A percentile compares a stretch with the other conserved stretches of the same genome.
Conservation (phyloP, 2,113 vertebrate genomes). For the Chelonoidis abingdonii region DNA sequence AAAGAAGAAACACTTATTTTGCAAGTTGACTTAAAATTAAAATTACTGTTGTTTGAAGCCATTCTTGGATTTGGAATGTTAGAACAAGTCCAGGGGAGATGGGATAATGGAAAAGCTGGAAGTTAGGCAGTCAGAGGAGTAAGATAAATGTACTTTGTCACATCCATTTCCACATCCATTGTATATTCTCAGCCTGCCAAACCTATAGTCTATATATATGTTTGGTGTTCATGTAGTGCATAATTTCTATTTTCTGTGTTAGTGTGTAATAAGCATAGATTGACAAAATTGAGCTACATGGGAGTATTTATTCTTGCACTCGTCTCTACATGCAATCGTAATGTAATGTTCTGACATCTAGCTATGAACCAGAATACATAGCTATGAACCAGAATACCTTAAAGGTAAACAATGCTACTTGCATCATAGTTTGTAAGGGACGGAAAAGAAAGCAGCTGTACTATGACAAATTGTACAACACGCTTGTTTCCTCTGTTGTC, state of each 20-base stretch:
- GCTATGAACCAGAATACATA: conserved; percentile 48
- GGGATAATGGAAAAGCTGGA: neutral
- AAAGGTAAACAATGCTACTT: neutral
- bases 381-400: conserved; percentile 38
- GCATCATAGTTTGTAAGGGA: conserved; percentile 4
- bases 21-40: neutral
- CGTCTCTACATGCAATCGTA: conserved; percentile 1
- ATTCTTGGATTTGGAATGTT: neutral
- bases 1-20: conserved; percentile 24
- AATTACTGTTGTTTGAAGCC: conserved; percentile 15
- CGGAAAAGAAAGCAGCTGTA: conserved; percentile 32
- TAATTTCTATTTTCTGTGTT: conserved; percentile 53
- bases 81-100: neutral
- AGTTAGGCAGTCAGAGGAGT: neutral
- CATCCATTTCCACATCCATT: conserved; percentile 13
- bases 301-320: conserved; percentile 30
- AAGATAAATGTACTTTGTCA: neutral
- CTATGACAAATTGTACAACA: conserved; percentile 48
- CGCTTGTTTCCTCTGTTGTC: neutral
- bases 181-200: conserved; percentile 4
- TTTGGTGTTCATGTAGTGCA: neutral
- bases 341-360: conserved; percentile 28
- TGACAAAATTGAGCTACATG: neutral
- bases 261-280: conserved; percentile 10
- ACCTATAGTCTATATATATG: neutral